These are phyloP conservation scores for Gobiocypris rarus DNA, from an alignment of 2,113 vertebrate species.

Conservation along the genomic window DNA sequence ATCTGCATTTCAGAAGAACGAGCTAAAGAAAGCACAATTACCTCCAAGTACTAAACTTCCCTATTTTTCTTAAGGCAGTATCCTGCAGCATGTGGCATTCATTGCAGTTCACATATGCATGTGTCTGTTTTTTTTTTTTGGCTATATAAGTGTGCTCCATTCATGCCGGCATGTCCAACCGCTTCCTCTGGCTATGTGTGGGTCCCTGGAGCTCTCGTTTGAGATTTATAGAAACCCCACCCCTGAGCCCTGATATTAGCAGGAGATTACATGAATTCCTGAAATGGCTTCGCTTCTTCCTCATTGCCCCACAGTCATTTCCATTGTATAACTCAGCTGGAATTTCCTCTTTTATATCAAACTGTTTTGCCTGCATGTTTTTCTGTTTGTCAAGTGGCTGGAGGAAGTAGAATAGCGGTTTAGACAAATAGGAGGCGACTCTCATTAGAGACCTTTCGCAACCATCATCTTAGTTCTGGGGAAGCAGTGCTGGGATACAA, in stretches of 20 bases:
- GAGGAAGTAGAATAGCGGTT: conserved; percentile 39
- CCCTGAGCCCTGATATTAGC: conserved; percentile 47
- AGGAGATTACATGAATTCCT: conserved; percentile 61
- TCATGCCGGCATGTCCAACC: neutral
- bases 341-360: conserved; percentile 63
- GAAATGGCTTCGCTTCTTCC: conserved; percentile 55
- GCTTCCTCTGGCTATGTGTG: conserved; percentile 9
- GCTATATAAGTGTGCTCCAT: neutral
- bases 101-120: conserved; percentile 3
- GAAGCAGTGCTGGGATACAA: conserved; percentile 20
- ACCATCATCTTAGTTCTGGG: conserved; percentile 35
- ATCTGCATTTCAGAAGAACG: conserved; percentile 37
- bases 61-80: neutral
- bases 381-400: conserved; percentile 52
- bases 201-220: conserved; percentile 26
- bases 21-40: conserved; percentile 13
- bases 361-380: conserved; percentile 58
- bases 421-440: conserved; percentile 15
- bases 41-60: conserved; percentile 3
- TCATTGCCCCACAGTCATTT: conserved; percentile 56
- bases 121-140: neutral
- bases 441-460: conserved; percentile 26
- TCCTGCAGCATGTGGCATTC: conserved; percentile 14
- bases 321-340: conserved; percentile 62
- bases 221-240: conserved; percentile 48